Percentiles rank a stretch among this genome's conserved stretches.
phyloP scores from a whole-genome alignment of 2,888 invertebrate species.

The Xylota sylvarum region DNA sequence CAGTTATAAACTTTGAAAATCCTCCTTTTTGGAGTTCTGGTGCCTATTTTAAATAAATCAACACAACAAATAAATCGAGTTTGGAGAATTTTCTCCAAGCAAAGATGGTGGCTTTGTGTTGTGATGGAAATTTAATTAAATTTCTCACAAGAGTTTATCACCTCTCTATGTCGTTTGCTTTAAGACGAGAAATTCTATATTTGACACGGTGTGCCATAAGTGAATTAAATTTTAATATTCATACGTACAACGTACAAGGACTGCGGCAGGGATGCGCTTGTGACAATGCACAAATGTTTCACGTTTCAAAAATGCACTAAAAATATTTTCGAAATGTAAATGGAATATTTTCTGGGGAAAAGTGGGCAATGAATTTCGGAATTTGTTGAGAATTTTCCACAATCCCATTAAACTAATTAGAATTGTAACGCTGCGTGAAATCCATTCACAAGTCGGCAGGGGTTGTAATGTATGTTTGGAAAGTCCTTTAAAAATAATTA shows the following conservation, averaged over 20 bases:
- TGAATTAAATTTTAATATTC: slow-evolving; percentile 6
- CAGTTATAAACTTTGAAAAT: slow-evolving; percentile 59
- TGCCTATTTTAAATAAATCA: slow-evolving; percentile 44
- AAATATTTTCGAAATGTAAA: not conserved
- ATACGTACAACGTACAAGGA: not conserved
- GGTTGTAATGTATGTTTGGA: slow-evolving; percentile 7
- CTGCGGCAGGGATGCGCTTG: not conserved
- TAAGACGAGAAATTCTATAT: not conserved
- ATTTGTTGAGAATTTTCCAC: not conserved
- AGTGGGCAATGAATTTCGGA: not conserved
- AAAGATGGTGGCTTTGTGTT: slow-evolving; percentile 16
- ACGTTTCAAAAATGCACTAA: not conserved
- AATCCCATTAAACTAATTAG: slow-evolving; percentile 41
- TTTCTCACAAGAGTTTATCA: slow-evolving; percentile 24
- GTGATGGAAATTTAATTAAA: slow-evolving; percentile 72
- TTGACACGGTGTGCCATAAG: slow-evolving; percentile 13
- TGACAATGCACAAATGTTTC: slow-evolving; percentile 15
- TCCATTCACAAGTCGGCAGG: slow-evolving; percentile 2
- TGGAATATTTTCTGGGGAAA: not conserved
- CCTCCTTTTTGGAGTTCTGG: slow-evolving; percentile 1
- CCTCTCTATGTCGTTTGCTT: not conserved
- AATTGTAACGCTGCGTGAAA: not conserved
- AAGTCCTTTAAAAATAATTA: slow-evolving; percentile 26
- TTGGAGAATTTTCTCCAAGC: slow-evolving; percentile 12
- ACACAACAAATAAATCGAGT: slow-evolving; percentile 43